Base-by-base conservation (phyloP, 30 jellyfish, hydroid and myxozoan genomes). In the Aurelia sp. region DNA sequence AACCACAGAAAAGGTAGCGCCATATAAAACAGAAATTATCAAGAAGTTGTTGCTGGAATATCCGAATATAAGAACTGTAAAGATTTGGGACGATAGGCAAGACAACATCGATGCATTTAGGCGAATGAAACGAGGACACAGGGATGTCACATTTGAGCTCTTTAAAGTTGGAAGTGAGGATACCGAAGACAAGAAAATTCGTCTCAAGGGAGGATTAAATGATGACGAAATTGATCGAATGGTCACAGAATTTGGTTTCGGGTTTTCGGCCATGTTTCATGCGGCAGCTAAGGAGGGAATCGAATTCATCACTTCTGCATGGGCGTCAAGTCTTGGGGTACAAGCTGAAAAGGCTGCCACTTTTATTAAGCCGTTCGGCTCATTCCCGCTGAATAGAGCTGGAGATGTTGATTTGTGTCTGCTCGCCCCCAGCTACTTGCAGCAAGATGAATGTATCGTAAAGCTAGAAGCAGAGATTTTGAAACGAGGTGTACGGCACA, bases 61-160 rank as follows among this genome's bases (percentile, higher is more conserved):
- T 76, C 97, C 97, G 17, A 53, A 68, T 31, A 81, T 86, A 18
- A 86, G 76, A 27, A 81, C 12, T 15, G 92, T 90, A n/a, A 90
- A 90, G 63, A 59, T 95, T 47, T 95, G 99, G 99, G 99, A 95
- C 78, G 99, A 95, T 40, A 74, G 98, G 44, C 85, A 61, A 19
- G 98, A 90, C 67, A 95, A 95, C 48, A 62, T 90, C 66, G 90
- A 80, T 17, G 71, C 93, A 47, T 85, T 94, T 57, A 62, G 75
- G 64, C 53, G 84, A 22, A 37, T 94, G 85, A 73, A 66, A 64
- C 62, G 47, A 37, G 77, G 65, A 62, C 69, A 40, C 78, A 81
- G 82, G 63, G 73, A 77, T 30, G 82, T 94, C 21, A 69, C 86
- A 4, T 83, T 94, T 73, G 83, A 89, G 40, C 76, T 90, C 4